Conservation (phyloP, 2,888 invertebrate species). For the Cistogaster globosa region DNA sequence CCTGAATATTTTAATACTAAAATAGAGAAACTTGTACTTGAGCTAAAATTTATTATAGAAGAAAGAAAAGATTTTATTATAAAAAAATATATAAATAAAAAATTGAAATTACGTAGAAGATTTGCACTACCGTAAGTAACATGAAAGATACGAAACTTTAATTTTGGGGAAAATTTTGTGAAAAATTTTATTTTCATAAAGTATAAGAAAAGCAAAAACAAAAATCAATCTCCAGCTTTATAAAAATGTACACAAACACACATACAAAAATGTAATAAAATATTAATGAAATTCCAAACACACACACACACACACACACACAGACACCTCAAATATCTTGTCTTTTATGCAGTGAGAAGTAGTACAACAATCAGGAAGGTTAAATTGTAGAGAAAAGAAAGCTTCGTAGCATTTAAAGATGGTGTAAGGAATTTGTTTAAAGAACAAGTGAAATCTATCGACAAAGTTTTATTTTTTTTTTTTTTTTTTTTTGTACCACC, state of each 20-base stretch:
- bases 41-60: constrained; percentile 3
- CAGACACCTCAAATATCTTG: constrained; percentile 12
- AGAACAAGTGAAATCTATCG: constrained; percentile 6
- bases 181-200: constrained; percentile 46
- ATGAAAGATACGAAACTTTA: not conserved
- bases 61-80: not conserved
- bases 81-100: not conserved
- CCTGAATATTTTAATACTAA: constrained; percentile 69
- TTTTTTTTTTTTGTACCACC: not conserved
- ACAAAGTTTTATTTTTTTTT: constrained; percentile 18
- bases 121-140: constrained; percentile 31
- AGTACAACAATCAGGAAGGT: not conserved
- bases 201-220: constrained; percentile 3
- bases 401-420: not conserved
- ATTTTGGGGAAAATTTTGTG: constrained; percentile 30
- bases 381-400: not conserved
- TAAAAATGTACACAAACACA: not conserved
- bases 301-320: constrained; percentile 72
- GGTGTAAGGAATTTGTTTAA: not conserved
- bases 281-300: constrained; percentile 81
- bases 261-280: constrained; percentile 74
- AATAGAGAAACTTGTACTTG: constrained; percentile 44
- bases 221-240: not conserved
- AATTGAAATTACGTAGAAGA: constrained; percentile 16
- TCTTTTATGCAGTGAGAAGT: not conserved